These are phyloP conservation scores for Drosophila mulleri DNA, from an alignment of 2,888 invertebrate genomes.

Conservation along the genomic window DNA sequence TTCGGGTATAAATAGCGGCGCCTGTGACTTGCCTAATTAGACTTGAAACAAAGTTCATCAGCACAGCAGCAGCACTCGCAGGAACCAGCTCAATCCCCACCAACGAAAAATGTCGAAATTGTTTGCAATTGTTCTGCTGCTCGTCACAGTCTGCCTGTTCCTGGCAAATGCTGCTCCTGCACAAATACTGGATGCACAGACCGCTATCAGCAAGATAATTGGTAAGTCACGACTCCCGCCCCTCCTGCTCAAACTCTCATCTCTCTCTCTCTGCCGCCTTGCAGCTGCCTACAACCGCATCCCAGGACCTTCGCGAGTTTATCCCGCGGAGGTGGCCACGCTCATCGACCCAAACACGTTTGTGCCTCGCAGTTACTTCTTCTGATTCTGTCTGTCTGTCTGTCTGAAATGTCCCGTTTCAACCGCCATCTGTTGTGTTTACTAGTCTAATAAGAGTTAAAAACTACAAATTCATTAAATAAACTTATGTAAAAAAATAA, in stretches of 20 bases:
- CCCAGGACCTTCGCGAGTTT: conserved; percentile 59
- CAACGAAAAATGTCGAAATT: conserved; percentile 62
- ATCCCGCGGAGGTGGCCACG: conserved; percentile 63
- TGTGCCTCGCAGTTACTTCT: conserved; percentile 40
- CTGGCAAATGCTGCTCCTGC: conserved; percentile 45
- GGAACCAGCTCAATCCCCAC: neutral
- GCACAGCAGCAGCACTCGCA: conserved; percentile 10
- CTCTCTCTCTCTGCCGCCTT: neutral
- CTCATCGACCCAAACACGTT: conserved; percentile 70
- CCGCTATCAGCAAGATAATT: conserved; percentile 69
- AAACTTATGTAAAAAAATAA: neutral
- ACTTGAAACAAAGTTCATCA: conserved; percentile 43
- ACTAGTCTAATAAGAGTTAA: conserved; percentile 18
- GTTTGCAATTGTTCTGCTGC: conserved; percentile 42
- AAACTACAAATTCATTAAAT: conserved; percentile 3
- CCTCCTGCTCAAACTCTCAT: neutral
- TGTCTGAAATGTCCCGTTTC: conserved; percentile 1
- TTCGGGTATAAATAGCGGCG: conserved; percentile 67
- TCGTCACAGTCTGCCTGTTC: conserved; percentile 53
- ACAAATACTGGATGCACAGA: conserved; percentile 64
- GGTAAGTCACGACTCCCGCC: conserved; percentile 39
- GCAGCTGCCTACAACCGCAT: conserved; percentile 67
- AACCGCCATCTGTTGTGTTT: conserved; percentile 37
- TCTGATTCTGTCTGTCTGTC: conserved; percentile 29
- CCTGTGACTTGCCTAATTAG: conserved; percentile 51